A percentile compares a stretch with the other conserved stretches of the same genome.
Conservation (phyloP, 2,797 vertebrate species). For the Pampus argenteus region DNA sequence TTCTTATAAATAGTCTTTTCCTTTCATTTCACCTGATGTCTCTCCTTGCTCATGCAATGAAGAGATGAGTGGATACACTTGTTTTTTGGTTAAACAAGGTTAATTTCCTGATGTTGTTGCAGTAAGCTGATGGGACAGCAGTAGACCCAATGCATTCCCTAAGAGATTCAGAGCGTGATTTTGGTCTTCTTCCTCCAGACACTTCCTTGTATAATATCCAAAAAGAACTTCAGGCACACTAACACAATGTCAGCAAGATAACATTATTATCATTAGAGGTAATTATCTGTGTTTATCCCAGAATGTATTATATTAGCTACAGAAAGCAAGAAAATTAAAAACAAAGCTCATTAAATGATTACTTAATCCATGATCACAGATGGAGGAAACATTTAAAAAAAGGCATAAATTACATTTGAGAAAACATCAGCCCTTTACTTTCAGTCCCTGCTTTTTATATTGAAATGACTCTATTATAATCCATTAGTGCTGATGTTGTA, state of each 20-base stretch:
- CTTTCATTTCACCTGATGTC: neutral
- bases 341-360: neutral
- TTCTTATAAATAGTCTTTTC: neutral
- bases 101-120: slow-evolving; percentile 39
- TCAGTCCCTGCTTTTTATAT: slow-evolving; percentile 26
- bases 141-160: neutral
- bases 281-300: neutral
- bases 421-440: slow-evolving; percentile 23
- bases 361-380: neutral
- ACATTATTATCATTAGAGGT: no score
- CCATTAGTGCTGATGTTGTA: slow-evolving; percentile 53
- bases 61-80: slow-evolving; percentile 33
- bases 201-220: slow-evolving; percentile 26
- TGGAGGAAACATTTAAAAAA: neutral
- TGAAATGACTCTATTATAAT: slow-evolving; percentile 54
- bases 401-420: slow-evolving; percentile 14
- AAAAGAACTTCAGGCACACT: neutral
- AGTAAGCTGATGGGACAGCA: neutral
- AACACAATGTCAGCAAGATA: neutral
- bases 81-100: slow-evolving; percentile 26
- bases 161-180: neutral
- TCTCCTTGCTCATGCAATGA: neutral
- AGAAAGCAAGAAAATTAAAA: neutral
- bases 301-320: neutral
- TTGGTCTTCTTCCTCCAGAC: slow-evolving; percentile 3